Evolutionary conservation across 2,888 invertebrate genomes (phyloP).

Genomic region (Esperia sulphurella): DNA sequence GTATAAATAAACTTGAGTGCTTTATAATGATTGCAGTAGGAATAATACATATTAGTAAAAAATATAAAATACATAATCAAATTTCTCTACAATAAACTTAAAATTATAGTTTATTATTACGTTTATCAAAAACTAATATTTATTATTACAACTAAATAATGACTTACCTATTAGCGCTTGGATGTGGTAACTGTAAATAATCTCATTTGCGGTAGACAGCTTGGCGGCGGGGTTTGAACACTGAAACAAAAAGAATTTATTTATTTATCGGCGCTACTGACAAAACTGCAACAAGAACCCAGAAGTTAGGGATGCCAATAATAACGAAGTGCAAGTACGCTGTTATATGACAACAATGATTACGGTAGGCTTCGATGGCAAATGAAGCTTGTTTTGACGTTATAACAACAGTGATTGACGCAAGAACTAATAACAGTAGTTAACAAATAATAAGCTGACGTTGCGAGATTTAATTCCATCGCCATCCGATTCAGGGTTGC

Average conservation of each 20-base stretch:
- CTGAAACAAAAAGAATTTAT: constrained; percentile 41
- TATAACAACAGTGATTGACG: constrained; percentile 56
- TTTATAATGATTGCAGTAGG: no score
- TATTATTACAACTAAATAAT: no score
- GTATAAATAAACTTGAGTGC: no score
- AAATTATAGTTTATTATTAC: no score
- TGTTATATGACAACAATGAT: constrained; percentile 14
- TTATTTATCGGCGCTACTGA: neutral
- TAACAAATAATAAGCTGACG: constrained; percentile 60
- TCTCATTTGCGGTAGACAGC: constrained; percentile 78
- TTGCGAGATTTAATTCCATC: constrained; percentile 59
- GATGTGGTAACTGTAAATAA: constrained; percentile 69
- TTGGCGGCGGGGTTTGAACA: constrained; percentile 68
- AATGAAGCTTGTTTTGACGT: constrained; percentile 45
- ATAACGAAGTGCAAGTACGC: constrained; percentile 8
- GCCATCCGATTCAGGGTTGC: constrained; percentile 48
- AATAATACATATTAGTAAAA: no score
- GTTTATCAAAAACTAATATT: no score
- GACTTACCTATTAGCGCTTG: constrained; percentile 75
- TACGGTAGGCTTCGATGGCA: constrained; percentile 36
- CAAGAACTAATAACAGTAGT: constrained; percentile 61
- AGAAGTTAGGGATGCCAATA: neutral
- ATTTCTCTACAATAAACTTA: neutral
- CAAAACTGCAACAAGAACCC: neutral
- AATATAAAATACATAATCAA: no score